Conservation (phyloP, 2,888 invertebrate species). For the Gibbula magus region DNA sequence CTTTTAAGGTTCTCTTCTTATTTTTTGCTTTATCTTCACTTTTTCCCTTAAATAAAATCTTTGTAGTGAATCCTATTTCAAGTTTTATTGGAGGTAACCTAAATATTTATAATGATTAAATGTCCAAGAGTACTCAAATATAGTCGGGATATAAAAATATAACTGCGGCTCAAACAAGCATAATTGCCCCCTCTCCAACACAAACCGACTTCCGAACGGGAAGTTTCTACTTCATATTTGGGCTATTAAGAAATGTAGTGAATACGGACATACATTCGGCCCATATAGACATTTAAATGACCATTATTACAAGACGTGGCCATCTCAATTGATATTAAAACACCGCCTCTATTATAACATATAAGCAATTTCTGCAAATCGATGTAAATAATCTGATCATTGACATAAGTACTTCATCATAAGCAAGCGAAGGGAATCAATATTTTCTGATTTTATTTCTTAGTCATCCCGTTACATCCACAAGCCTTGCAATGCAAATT, state of each 20-base stretch:
- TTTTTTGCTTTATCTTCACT: too few species aligned
- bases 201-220: not conserved
- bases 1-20: too few species aligned
- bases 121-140: not conserved
- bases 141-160: not conserved
- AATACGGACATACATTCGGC: not conserved
- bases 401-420: not conserved
- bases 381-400: not conserved
- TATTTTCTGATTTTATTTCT: not conserved
- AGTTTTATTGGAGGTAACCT: not conserved
- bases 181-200: not conserved
- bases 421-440: not conserved
- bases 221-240: not conserved
- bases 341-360: not conserved
- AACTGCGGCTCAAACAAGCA: not conserved
- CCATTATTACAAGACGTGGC: not conserved
- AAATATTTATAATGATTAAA: constrained; percentile 13
- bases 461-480: too few species aligned
- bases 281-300: not conserved
- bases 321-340: not conserved
- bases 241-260: not conserved
- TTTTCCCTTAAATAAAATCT: not conserved
- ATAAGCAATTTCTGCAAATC: not conserved
- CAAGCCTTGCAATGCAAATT: too few species aligned
- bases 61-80: not conserved